A percentile compares a stretch with the other conserved stretches of the same genome.
phyloP scores from a whole-genome alignment of 2,113 vertebrate species.

The Romanogobio albipinnatus region DNA sequence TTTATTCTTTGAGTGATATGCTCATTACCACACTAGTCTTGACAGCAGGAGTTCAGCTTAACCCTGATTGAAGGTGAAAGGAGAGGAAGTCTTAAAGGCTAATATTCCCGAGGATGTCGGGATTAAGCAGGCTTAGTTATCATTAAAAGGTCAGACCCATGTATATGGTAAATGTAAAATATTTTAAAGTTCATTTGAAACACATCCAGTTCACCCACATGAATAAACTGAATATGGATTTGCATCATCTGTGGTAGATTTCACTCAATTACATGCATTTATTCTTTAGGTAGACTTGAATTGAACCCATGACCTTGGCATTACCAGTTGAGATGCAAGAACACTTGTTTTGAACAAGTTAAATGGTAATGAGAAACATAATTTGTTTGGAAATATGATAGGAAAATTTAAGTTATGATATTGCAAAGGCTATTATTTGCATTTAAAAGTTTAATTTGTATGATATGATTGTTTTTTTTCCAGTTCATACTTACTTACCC shows the following conservation, averaged over 20 bases:
- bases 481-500: background rate
- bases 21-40: background rate
- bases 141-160: conserved; percentile 32
- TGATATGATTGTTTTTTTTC: background rate
- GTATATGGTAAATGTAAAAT: conserved; percentile 18
- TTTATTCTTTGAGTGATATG: conserved; percentile 42
- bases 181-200: background rate
- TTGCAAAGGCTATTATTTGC: background rate
- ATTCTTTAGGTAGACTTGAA: background rate
- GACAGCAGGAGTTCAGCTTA: conserved; percentile 27
- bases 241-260: conserved; percentile 10
- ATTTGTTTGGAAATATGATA: background rate
- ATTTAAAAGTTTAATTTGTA: background rate
- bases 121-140: conserved; percentile 3
- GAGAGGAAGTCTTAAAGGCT: conserved; percentile 35
- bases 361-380: conserved; percentile 3
- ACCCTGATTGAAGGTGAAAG: conserved; percentile 32
- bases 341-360: background rate
- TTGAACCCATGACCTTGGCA: background rate
- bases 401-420: background rate
- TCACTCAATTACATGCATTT: background rate
- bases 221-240: conserved; percentile 11
- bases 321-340: background rate
- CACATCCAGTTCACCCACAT: background rate
- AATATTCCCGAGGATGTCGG: background rate